Conservation (phyloP, 2,888 invertebrate species). For the Eupithecia vulgata region DNA sequence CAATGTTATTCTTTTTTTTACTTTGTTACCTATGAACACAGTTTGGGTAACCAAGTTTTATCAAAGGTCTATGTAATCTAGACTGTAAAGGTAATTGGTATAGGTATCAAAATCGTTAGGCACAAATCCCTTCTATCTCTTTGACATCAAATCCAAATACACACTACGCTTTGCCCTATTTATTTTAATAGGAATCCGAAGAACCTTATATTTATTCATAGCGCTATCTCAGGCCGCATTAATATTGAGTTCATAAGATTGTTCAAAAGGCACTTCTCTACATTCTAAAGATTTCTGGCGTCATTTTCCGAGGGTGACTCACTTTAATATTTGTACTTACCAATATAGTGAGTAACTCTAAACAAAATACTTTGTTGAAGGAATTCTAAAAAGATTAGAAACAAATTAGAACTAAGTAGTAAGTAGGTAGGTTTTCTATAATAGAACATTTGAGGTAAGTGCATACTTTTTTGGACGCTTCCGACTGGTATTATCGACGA, state of each 20-base stretch:
- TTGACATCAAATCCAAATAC: constrained; percentile 10
- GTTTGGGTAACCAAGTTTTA: background rate
- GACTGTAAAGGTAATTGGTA: background rate
- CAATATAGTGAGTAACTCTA: background rate
- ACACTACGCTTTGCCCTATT: constrained; percentile 8
- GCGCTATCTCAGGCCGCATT: constrained; percentile 12
- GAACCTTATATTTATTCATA: constrained; percentile 24
- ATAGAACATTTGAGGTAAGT: no score
- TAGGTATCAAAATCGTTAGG: background rate
- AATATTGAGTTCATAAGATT: constrained; percentile 25
- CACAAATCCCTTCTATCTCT: background rate
- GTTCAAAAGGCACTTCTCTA: constrained; percentile 20
- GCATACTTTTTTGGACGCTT: no score
- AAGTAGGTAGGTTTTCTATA: no score
- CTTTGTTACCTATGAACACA: background rate
- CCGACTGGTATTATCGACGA: no score
- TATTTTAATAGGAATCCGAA: constrained; percentile 8
- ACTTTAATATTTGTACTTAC: background rate
- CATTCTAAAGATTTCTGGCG: constrained; percentile 18
- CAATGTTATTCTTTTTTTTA: no score
- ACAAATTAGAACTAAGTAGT: no score
- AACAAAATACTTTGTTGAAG: background rate
- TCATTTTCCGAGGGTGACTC: constrained; percentile 26
- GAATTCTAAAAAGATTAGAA: background rate
- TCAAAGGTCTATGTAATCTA: background rate